Base-by-base conservation (phyloP, 2,113 vertebrate species). In the Bostrychus sinensis region DNA sequence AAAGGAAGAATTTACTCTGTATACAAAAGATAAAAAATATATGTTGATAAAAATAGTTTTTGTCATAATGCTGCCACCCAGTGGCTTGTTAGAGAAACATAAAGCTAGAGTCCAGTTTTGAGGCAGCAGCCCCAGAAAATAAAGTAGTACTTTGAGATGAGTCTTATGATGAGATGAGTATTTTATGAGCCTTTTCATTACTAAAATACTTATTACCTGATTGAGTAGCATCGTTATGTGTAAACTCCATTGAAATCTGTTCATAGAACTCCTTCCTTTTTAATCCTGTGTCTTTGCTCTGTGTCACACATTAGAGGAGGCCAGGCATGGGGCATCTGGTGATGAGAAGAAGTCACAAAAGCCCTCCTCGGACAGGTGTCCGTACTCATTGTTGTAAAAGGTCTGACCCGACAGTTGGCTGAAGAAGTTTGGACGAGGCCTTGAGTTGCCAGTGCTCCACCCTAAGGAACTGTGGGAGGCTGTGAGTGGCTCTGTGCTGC, bases 301-400 rank as follows among this genome's bases (percentile, higher is more conserved):
- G 41, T 36, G 82, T 48, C 83, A 93, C 77, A 93, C 81, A 50
- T 91, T 86, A 16, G 89, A 90, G 30, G 88, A 89, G 7, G 86
- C 83, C 8, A 70, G 78, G 62, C 79, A 85, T 38, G 60, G 32
- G 43, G 71, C 32, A 10, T 87, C 85, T 0, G 84, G 79, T 0
- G 83, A 70, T 23, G 91, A 89, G 88, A 92, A 93, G 87, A 93
- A 93, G 84, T 92, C 86, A 1, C 88, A 87, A 59, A 87, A 85
- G 55, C 88, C 90, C 12, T 90, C 91, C 72, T 95, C 93, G 0
- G 92, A 93, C 82, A 98, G 92, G 84, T 95, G 95, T 46, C 95
- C 95, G 0, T 96, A 98, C 88, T 98, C 95, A 72, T 94, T 98
- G 92, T 96, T 97, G 91, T 97, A 96, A 91, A 97, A 96, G 90